Base-by-base conservation (phyloP, 2,113 vertebrate genomes). In the Cavia porcellus region DNA sequence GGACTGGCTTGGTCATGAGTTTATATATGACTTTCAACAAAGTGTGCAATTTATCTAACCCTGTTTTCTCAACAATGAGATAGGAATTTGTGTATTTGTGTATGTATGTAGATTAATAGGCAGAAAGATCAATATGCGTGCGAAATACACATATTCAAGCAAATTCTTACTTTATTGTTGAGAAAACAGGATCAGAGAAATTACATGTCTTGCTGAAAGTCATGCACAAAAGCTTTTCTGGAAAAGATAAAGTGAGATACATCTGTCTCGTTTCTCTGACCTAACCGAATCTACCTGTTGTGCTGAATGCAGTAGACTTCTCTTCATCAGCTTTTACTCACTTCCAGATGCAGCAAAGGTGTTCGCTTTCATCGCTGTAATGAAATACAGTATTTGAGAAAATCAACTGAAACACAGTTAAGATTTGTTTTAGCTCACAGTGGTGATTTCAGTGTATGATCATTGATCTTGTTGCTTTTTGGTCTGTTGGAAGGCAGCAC, bases 61-160 rank as follows among this genome's bases (percentile, higher is more conserved):
- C 57, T 89, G n/a, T 86, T 80, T 93, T 74, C 59, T 93, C 47
- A 92, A 64, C 2, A 61, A 38, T 24, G 94, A 88, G 90, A 64
- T 83, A 77, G 15, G 8, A 68, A 61, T 45, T 19, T 45, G 14
- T 80, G 30, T 70, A 50, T 32, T 25, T 38, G 19, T 42, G 1
- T 72, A 28, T 45, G 12, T 61, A 13, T 77, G 4, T 28, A 3
- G 35, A 35, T n/a, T 32, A 52, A 12, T 6, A 50, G 42, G 74
- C 74, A 77, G 24, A 72, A 12, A 77, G 74, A 47, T 77, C 12
- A 77, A 6, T 52, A 52, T 52, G 24, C 45, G 61, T 55, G 15
- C 10, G 45, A 66, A 61, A 81, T 55, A 80, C 15, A 57, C n/a
- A 70, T 25, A 19, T 7, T 24, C 9, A 68, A 15, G 52, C 25